Percentiles rank a stretch among this genome's conserved stretches.
Evolutionary conservation across 2,888 invertebrate species (phyloP).

Genomic region (Gonocerus acuteangulatus): DNA sequence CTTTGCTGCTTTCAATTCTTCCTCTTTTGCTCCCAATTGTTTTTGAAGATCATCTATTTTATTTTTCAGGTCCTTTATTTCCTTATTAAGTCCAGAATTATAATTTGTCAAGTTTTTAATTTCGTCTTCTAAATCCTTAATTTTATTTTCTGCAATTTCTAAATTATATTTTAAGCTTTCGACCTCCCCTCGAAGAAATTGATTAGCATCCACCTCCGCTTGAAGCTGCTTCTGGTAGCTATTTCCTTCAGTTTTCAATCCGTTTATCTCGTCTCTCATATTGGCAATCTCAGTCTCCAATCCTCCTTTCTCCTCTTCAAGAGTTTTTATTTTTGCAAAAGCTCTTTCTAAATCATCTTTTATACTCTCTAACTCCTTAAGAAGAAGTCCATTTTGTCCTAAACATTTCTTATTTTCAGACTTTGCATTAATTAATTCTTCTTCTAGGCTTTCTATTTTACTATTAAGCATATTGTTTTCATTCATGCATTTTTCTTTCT

Average conservation of each 20-base stretch:
- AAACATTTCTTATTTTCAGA: background rate
- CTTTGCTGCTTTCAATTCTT: background rate
- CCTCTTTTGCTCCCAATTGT: background rate
- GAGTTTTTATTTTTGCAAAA: background rate
- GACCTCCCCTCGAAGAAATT: conserved; percentile 4
- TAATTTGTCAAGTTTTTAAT: background rate
- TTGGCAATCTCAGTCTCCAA: background rate
- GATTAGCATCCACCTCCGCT: conserved; percentile 1
- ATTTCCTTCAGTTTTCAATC: background rate
- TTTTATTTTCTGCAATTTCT: conserved; percentile 13
- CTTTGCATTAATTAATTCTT: background rate
- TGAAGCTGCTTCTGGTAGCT: background rate
- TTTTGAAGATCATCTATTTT: background rate
- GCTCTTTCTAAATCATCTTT: background rate
- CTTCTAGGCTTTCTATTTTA: conserved; percentile 15
- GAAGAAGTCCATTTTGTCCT: background rate
- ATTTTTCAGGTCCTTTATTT: conserved; percentile 10
- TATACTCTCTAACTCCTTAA: conserved; percentile 2
- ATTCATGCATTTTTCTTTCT: conserved; percentile 1
- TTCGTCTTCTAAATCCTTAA: background rate
- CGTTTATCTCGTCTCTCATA: conserved; percentile 1
- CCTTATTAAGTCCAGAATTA: background rate
- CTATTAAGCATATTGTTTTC: conserved; percentile 12
- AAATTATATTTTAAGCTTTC: conserved; percentile 8
- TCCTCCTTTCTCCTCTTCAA: background rate